Evolutionary conservation across 2,888 invertebrate genomes (phyloP).

Genomic region (Netelia fuscicornis): DNA sequence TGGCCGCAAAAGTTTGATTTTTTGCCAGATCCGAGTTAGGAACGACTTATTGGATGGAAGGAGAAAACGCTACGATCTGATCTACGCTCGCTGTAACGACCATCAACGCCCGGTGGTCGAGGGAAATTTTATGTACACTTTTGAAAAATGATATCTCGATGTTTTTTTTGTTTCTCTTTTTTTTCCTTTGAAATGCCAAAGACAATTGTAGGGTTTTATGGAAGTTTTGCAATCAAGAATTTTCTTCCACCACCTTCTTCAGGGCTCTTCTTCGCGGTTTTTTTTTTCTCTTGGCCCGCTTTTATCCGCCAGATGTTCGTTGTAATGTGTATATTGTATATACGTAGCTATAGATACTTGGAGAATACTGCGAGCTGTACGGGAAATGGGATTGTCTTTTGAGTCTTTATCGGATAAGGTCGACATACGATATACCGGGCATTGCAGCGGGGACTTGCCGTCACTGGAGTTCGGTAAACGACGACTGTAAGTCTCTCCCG

Average conservation of each 20-base stretch:
- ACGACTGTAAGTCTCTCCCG: constrained; percentile 42
- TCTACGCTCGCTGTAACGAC: constrained; percentile 27
- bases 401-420: constrained; percentile 72
- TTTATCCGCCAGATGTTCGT: constrained; percentile 16
- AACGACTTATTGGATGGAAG: constrained; percentile 33
- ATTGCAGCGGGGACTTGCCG: constrained; percentile 38
- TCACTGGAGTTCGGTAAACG: constrained; percentile 34
- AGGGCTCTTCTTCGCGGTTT: not conserved
- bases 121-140: not conserved
- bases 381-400: constrained; percentile 69
- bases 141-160: not conserved
- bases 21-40: constrained; percentile 42
- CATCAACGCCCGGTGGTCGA: not conserved
- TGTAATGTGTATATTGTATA: not conserved
- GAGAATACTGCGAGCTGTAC: constrained; percentile 16
- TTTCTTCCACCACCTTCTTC: not conserved
- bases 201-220: not conserved
- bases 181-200: not conserved
- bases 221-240: not conserved
- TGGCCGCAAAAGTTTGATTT: constrained; percentile 47
- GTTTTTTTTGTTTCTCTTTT: not conserved
- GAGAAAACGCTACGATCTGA: constrained; percentile 17
- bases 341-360: constrained; percentile 4
- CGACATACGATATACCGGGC: constrained; percentile 65
- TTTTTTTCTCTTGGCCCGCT: not conserved